A percentile compares a stretch with the other conserved stretches of the same genome.
These are phyloP conservation scores for Collichthys lucidus DNA, from an alignment of 2,113 vertebrate genomes.

Conservation along the genomic window DNA sequence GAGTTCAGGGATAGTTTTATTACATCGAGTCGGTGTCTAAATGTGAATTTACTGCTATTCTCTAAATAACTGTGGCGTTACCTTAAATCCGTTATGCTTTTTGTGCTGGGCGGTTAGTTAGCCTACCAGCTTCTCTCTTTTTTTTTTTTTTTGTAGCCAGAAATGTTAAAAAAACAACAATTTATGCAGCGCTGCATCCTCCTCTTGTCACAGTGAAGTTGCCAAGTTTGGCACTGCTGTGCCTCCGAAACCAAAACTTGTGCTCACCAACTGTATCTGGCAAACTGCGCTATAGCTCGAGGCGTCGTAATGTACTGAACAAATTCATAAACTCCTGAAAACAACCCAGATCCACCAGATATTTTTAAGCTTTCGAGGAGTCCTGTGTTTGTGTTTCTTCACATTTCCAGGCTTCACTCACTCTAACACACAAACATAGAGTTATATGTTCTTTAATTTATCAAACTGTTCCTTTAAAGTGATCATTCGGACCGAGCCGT, in stretches of 20 bases:
- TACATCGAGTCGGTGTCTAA: not conserved
- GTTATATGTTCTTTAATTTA: not conserved
- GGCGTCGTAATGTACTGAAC: not conserved
- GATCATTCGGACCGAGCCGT: not conserved
- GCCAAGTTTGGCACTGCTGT: not conserved
- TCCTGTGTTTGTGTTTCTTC: not conserved
- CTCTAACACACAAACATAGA: not conserved
- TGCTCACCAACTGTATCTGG: not conserved
- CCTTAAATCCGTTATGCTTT: not conserved
- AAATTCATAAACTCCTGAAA: not conserved
- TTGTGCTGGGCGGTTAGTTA: not conserved
- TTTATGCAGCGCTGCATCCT: not conserved
- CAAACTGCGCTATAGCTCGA: not conserved
- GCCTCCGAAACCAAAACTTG: not conserved
- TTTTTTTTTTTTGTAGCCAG: not conserved
- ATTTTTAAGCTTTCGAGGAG: not conserved
- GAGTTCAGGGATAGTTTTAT: slow-evolving; percentile 15
- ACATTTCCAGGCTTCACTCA: not conserved
- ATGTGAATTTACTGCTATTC: slow-evolving; percentile 8
- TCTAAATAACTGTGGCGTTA: not conserved
- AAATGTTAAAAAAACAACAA: not conserved
- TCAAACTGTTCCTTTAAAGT: not conserved
- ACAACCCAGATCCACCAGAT: not conserved
- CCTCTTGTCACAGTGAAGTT: not conserved
- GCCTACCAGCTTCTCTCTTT: too few species aligned